Percentiles rank a stretch among this genome's conserved stretches.
Evolutionary conservation across 2,113 vertebrate species (phyloP).

Genomic region (Heterochromis multidens): DNA sequence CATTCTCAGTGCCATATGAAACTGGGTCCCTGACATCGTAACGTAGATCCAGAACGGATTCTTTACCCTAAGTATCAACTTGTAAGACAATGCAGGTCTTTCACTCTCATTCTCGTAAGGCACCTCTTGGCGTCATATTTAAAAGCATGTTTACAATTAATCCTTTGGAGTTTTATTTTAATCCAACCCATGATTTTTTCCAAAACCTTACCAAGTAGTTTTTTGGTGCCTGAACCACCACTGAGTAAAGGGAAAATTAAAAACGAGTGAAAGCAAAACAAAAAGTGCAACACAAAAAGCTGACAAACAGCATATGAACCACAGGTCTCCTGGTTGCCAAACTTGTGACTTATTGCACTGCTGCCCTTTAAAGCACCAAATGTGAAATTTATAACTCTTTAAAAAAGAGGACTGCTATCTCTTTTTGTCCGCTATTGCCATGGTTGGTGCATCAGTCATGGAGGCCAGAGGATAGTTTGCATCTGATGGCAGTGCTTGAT

Average conservation of each 20-base stretch:
- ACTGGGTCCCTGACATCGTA: no score
- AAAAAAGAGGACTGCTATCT: background rate
- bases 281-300: background rate
- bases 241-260: no score
- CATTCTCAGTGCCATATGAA: no score
- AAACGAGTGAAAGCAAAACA: background rate
- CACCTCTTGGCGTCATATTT: background rate
- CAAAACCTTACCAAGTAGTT: no score
- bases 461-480: background rate
- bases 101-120: background rate
- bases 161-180: background rate
- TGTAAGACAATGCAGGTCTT: no score
- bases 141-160: background rate
- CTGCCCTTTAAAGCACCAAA: background rate
- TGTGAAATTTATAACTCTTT: background rate
- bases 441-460: background rate
- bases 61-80: no score
- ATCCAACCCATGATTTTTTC: background rate
- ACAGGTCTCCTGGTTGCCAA: background rate
- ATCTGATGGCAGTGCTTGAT: background rate
- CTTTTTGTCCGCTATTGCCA: background rate
- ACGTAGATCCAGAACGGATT: no score
- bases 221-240: no score
- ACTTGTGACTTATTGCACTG: background rate
- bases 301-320: background rate